Percentiles rank a stretch among this genome's conserved stretches.
Conservation (phyloP, 2,113 vertebrate genomes). For the Sturnus vulgaris region DNA sequence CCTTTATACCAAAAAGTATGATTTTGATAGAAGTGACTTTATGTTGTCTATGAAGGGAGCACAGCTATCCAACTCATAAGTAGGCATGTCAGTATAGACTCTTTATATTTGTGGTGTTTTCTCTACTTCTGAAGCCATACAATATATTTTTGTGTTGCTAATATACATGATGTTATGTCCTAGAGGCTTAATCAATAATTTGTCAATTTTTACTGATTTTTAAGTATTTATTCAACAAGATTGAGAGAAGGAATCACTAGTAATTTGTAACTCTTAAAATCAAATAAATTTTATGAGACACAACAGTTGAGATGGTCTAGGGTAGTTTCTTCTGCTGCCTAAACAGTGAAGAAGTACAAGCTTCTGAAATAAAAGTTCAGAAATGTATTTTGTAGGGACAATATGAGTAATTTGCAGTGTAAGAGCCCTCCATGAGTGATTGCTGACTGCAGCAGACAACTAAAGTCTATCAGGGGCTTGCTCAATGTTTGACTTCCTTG, state of each 20-base stretch:
- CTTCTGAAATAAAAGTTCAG: background rate
- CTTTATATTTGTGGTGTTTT: background rate
- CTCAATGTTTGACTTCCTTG: background rate
- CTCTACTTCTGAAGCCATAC: background rate
- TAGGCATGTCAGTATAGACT: fast-evolving
- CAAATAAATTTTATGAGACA: background rate
- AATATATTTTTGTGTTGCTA: background rate
- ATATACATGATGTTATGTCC: background rate
- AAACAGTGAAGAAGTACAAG: background rate
- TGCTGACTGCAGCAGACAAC: background rate
- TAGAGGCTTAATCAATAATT: background rate
- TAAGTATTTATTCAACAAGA: background rate
- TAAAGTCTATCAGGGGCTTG: background rate
- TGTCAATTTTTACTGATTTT: background rate
- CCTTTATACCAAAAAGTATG: background rate
- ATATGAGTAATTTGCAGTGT: background rate
- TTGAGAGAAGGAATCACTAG: background rate
- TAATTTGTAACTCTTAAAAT: background rate
- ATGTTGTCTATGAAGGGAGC: background rate
- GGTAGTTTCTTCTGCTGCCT: background rate
- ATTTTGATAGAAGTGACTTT: background rate
- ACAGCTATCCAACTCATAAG: background rate
- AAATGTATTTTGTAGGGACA: background rate
- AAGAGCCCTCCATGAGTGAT: background rate
- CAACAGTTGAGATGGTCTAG: background rate